Conservation (phyloP, 92 coral and sea anemone genomes). For the Virgularia gustaviana region DNA sequence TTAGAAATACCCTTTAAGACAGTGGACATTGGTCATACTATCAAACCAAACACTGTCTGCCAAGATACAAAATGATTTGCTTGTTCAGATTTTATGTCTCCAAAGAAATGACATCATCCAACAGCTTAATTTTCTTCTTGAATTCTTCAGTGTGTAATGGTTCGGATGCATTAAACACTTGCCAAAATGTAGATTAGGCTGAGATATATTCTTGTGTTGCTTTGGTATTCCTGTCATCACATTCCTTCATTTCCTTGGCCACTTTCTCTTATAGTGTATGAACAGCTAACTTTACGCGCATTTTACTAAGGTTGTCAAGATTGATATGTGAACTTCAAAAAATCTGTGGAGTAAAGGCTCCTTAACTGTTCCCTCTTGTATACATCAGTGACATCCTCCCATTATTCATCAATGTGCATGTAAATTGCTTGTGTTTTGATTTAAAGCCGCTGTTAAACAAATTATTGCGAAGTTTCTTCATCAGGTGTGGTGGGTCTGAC, state of each 20-base stretch:
- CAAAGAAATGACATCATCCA: conserved; percentile 21
- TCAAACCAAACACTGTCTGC: conserved; percentile 58
- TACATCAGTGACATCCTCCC: conserved; percentile 9
- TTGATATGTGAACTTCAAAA: conserved; percentile 32
- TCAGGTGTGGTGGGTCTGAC: conserved; percentile 36
- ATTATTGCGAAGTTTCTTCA: conserved; percentile 34
- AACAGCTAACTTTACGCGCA: conserved; percentile 56
- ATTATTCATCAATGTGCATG: conserved; percentile 29
- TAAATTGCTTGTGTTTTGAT: conserved; percentile 17
- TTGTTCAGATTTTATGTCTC: conserved; percentile 22
- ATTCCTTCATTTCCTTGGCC: conserved; percentile 27
- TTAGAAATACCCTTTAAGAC: not conserved
- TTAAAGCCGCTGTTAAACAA: conserved; percentile 29
- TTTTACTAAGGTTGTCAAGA: conserved; percentile 49
- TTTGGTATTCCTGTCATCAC: conserved; percentile 40
- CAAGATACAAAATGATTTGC: conserved; percentile 50
- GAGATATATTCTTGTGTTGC: conserved; percentile 40
- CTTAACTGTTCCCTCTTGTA: not conserved
- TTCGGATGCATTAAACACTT: not conserved
- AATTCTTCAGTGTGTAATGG: not conserved
- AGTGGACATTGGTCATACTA: conserved; percentile 19
- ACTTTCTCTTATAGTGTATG: conserved; percentile 48
- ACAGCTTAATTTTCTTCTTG: not conserved
- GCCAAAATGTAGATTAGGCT: not conserved
- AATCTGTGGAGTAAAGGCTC: conserved; percentile 13